phyloP scores from a whole-genome alignment of 2,797 vertebrate genomes.

The Acanthopagrus latus region DNA sequence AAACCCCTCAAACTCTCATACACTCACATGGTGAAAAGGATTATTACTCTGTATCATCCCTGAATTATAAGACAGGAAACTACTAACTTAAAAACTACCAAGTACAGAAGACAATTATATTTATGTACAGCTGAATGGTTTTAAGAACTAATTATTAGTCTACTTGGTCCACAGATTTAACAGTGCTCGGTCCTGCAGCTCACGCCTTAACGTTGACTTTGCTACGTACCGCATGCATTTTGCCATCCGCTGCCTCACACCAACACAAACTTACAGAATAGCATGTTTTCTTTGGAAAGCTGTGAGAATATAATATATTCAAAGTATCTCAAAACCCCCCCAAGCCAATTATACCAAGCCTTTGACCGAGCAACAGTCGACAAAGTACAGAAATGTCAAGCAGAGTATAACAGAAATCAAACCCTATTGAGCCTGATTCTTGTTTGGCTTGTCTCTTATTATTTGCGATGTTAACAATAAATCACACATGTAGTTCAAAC shows the following conservation, averaged over 20 bases:
- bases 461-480: constrained; percentile 37
- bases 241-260: constrained; percentile 7
- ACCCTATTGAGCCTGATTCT: constrained; percentile 8
- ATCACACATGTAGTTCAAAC: constrained; percentile 36
- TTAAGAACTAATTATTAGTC: too few relatives aligned
- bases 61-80: background rate
- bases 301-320: constrained; percentile 23
- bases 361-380: constrained; percentile 1
- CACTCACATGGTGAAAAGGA: background rate
- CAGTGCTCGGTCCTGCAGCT: background rate
- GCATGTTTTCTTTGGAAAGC: constrained; percentile 50
- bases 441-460: background rate
- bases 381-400: constrained; percentile 23
- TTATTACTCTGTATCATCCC: background rate
- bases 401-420: constrained; percentile 19
- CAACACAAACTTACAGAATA: constrained; percentile 33
- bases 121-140: too few relatives aligned
- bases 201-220: background rate
- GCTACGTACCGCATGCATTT: constrained; percentile 20
- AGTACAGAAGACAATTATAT: too few relatives aligned
- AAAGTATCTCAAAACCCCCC: background rate
- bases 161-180: background rate
- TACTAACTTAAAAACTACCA: too few relatives aligned
- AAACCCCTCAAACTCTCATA: background rate
- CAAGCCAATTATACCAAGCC: background rate